A percentile compares a stretch with the other conserved stretches of the same genome.
Conservation (phyloP, 1,140 invertebrate species). For the Chelonus insularis region DNA sequence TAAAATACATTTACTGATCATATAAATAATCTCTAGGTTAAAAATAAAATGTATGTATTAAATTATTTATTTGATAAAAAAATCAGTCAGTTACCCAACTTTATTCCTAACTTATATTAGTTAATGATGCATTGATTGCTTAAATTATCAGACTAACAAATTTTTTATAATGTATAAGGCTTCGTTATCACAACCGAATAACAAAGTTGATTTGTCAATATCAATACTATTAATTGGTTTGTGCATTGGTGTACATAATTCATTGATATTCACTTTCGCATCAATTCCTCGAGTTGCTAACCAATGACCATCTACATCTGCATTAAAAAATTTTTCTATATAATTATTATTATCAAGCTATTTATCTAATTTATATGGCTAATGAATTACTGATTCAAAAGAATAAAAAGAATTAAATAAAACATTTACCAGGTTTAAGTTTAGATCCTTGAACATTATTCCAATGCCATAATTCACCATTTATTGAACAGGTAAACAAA, state of each 20-base stretch:
- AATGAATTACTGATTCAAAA: constrained; percentile 34
- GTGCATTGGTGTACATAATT: constrained; percentile 70
- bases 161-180: constrained; percentile 76
- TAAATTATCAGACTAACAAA: constrained; percentile 45
- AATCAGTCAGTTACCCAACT: no score
- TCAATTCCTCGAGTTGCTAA: constrained; percentile 68
- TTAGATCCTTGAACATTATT: constrained; percentile 60
- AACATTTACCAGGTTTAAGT: constrained; percentile 44
- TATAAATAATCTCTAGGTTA: no score
- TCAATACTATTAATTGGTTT: constrained; percentile 81
- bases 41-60: no score
- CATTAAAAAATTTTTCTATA: constrained; percentile 38
- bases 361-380: not conserved
- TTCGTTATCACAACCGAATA: constrained; percentile 84
- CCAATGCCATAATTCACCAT: constrained; percentile 88
- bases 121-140: no score
- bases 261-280: constrained; percentile 72
- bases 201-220: constrained; percentile 69
- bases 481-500: constrained; percentile 76
- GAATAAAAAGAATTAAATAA: constrained; percentile 35
- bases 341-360: constrained; percentile 8
- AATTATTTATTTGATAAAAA: no score
- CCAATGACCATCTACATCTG: constrained; percentile 63
- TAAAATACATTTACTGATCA: no score
- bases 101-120: no score